phyloP scores from a whole-genome alignment of 92 coral and sea anemone species.

The Palythoa grandiflora region DNA sequence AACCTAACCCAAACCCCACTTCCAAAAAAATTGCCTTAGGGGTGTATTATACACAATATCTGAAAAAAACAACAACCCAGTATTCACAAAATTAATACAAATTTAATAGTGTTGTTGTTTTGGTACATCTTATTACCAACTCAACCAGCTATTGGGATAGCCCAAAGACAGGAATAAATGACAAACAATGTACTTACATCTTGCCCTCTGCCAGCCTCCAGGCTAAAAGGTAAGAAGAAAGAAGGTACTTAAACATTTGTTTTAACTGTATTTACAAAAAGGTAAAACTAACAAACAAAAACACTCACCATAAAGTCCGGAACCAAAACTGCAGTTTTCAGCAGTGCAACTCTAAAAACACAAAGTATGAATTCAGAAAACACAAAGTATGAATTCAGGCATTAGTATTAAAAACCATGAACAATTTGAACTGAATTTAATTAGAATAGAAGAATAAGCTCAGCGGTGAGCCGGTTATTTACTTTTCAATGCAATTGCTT shows the following conservation, averaged over 20 bases:
- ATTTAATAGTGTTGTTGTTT: background rate
- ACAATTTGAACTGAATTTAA: background rate
- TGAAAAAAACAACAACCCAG: too few relatives aligned
- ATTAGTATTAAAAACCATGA: background rate
- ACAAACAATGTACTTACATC: constrained; percentile 48
- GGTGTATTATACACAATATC: too few relatives aligned
- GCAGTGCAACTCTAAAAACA: background rate
- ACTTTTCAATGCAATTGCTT: too few relatives aligned
- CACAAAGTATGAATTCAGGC: background rate
- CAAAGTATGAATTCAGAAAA: background rate
- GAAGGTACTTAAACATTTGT: background rate
- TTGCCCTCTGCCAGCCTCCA: constrained; percentile 88
- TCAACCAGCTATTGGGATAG: background rate
- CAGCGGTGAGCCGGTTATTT: background rate
- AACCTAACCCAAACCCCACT: too few relatives aligned
- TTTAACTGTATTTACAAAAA: background rate
- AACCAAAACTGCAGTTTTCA: background rate
- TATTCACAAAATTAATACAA: background rate
- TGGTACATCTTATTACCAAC: background rate
- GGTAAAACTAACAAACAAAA: background rate
- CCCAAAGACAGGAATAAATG: background rate
- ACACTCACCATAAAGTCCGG: constrained; percentile 55
- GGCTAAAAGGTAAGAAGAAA: constrained; percentile 61
- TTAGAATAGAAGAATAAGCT: background rate
- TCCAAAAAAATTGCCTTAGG: too few relatives aligned